phyloP scores from a whole-genome alignment of 2,113 vertebrate genomes.

The Chinchilla lanigera region DNA sequence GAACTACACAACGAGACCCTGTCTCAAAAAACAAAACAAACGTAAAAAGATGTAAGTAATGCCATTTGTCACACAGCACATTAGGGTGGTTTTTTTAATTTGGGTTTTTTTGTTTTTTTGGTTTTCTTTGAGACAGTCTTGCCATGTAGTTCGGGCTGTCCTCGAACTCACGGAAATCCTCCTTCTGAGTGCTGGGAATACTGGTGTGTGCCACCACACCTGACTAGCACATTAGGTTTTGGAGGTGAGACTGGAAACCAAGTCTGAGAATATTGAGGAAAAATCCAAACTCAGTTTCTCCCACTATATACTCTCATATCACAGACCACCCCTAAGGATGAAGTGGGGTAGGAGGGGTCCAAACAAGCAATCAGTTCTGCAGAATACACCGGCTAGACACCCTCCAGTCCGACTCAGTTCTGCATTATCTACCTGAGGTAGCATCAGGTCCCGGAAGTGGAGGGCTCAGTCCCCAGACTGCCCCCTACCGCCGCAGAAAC shows the following conservation, averaged over 20 bases:
- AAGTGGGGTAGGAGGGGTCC: too few relatives aligned
- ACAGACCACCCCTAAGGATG: neutral
- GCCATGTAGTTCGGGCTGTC: neutral
- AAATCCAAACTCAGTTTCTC: neutral
- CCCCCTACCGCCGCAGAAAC: neutral
- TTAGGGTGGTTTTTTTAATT: neutral
- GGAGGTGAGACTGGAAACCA: neutral
- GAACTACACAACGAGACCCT: neutral
- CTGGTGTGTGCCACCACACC: neutral
- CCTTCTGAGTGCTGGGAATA: neutral
- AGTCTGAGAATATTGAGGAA: neutral
- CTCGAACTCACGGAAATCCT: neutral
- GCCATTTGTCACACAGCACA: neutral
- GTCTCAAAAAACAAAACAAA: neutral
- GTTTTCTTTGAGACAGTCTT: neutral
- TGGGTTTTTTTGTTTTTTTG: neutral
- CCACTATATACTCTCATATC: neutral
- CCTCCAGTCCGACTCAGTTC: neutral
- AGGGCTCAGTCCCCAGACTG: neutral
- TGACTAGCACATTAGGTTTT: neutral
- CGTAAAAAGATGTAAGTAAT: neutral
- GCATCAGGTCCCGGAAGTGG: neutral
- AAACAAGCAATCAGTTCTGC: neutral
- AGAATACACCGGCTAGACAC: neutral
- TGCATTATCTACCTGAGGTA: neutral